phyloP scores from a whole-genome alignment of 2,888 invertebrate genomes.

The Subacronicta megacephala region DNA sequence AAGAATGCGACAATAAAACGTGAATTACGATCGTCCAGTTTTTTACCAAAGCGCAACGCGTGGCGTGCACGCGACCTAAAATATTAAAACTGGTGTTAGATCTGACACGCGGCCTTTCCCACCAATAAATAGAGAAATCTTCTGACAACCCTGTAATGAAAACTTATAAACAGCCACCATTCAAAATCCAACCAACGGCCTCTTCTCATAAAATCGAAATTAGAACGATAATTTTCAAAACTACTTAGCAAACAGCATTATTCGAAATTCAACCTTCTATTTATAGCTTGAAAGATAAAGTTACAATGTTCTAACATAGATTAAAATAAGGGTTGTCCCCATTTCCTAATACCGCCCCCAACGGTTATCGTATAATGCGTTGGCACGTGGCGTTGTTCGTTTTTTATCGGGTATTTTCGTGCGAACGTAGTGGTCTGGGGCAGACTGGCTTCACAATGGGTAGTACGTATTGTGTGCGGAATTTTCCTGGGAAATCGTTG shows the following conservation, averaged over 20 bases:
- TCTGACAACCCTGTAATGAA: conserved; percentile 76
- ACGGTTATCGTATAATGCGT: conserved; percentile 88
- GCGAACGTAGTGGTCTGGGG: conserved; percentile 86
- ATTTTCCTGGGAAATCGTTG: conserved; percentile 41
- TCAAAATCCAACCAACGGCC: conserved; percentile 51
- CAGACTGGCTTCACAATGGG: conserved; percentile 74
- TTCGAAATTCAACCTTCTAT: conserved; percentile 49
- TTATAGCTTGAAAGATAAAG: conserved; percentile 39
- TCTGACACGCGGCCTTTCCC: conserved; percentile 89
- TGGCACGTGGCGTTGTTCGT: conserved; percentile 82
- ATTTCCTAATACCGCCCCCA: conserved; percentile 86
- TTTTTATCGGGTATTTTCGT: conserved; percentile 87
- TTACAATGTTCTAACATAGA: conserved; percentile 45
- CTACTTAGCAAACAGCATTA: not conserved
- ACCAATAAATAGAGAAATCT: conserved; percentile 87
- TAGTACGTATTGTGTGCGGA: conserved; percentile 56
- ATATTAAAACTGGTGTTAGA: conserved; percentile 90
- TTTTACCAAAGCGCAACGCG: conserved; percentile 87
- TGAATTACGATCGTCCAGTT: conserved; percentile 85
- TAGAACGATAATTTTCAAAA: conserved; percentile 10
- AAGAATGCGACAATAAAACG: conserved; percentile 87
- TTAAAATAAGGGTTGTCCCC: conserved; percentile 82
- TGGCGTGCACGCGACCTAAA: conserved; percentile 82
- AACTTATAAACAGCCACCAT: conserved; percentile 28
- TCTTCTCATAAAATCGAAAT: conserved; percentile 22